Evolutionary conservation across 1,140 invertebrate genomes (phyloP), one percentile per base, ranked within the genome.

Genomic region (Drosophila navojoa): DNA sequence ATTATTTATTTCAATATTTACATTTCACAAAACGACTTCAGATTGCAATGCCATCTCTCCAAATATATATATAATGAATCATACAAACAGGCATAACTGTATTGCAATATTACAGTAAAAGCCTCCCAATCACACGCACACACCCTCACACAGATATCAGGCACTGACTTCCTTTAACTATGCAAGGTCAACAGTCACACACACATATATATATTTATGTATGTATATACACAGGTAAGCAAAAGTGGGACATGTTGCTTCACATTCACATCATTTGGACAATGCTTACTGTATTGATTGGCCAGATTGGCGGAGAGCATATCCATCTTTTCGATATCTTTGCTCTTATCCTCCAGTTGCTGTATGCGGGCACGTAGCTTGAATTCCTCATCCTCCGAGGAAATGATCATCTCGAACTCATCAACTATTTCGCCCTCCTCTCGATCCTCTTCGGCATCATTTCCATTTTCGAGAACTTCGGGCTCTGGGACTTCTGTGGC

Each of bases 351-450:
- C 61, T 92, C 91, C 42, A 92, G 68, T 54, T 92, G 91, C 29
- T 85, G 58, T 15, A 92, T 92, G 15, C 90, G 74, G 5, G 87
- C 75, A 3, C 85, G 85, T 50, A 92, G 40, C 27, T 78, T 80
- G 27, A 81, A 75, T 40, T 92, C 91, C 29, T 92, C 91, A 52
- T 92, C 84, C 40, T 89, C 91, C 0, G 91, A 92, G 11, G 90
- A 91, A 13, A 90, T 81, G 16, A 91, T 91, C 57, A 90, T 60
- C 29, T 92, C 91, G 25, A 68, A 92, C 5, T 91, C 90, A 57
- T 91, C 91, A n/a, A 91, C 78, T 62, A 92, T 91, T 72, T 92
- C 91, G n/a, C 91, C 91, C 60, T 92, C 91, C 68, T 92, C 84
- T 15, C 85, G 74, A 54, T 84, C 68, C 9, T 77, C 76, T 7